These are phyloP conservation scores for Iphiclides podalirius DNA, from an alignment of 2,888 invertebrate genomes.

Conservation along the genomic window DNA sequence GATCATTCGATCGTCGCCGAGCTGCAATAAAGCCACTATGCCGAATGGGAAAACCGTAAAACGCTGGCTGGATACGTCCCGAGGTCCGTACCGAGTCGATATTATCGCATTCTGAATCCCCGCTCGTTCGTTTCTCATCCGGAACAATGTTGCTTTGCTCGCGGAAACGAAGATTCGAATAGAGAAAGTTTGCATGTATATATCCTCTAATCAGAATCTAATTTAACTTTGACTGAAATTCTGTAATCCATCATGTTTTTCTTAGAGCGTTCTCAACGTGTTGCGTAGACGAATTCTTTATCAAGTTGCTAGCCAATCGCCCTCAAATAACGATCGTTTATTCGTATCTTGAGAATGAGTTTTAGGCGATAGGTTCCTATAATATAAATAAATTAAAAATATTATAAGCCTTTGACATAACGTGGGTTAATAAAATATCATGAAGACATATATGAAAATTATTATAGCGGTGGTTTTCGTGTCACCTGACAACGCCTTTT, in stretches of 20 bases:
- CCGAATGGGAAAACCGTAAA: conserved; percentile 32
- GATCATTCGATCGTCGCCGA: conserved; percentile 24
- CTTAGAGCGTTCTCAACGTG: background rate
- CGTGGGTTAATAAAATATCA: too few species aligned
- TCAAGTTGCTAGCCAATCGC: too few species aligned
- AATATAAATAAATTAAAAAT: too few species aligned
- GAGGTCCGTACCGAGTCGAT: conserved; percentile 35
- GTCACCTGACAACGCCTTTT: too few species aligned
- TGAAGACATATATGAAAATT: too few species aligned
- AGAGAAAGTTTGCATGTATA: background rate
- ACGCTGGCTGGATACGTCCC: conserved; percentile 27
- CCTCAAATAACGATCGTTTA: too few species aligned
- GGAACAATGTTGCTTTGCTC: conserved; percentile 24
- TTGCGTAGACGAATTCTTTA: too few species aligned
- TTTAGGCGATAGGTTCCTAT: too few species aligned
- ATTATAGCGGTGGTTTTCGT: too few species aligned
- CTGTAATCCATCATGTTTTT: background rate
- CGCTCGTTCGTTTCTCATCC: conserved; percentile 14
- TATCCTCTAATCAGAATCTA: background rate
- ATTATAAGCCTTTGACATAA: too few species aligned
- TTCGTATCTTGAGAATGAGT: too few species aligned
- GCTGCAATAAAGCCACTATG: background rate
- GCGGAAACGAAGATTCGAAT: background rate
- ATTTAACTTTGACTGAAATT: background rate
- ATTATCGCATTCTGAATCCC: too few species aligned